Conservation (phyloP, 1,140 invertebrate species). For the Drepana arcuata region DNA sequence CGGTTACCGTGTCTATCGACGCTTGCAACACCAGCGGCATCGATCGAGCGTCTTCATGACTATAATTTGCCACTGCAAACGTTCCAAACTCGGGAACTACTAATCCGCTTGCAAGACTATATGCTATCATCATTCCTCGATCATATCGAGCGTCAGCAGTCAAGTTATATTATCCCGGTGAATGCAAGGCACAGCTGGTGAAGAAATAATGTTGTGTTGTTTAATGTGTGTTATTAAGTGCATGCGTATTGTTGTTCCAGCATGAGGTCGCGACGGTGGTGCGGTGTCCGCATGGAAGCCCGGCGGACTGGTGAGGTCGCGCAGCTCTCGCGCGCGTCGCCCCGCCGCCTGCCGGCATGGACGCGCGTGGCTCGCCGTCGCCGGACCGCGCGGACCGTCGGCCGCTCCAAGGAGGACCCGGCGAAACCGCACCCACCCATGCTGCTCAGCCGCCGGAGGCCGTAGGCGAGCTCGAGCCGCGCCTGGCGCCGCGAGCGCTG, state of each 20-base stretch:
- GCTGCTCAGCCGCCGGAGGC: slow-evolving; percentile 31
- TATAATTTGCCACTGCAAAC: too few species aligned
- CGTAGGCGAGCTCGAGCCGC: slow-evolving; percentile 49
- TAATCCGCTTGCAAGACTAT: too few species aligned
- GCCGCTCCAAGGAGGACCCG: slow-evolving; percentile 61
- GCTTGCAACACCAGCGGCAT: too few species aligned
- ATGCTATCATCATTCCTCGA: too few species aligned
- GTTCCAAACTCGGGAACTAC: too few species aligned
- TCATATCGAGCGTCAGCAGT: too few species aligned
- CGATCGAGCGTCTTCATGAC: too few species aligned
- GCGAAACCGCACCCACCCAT: slow-evolving; percentile 35
- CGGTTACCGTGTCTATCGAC: too few species aligned
- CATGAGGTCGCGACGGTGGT: slow-evolving; percentile 63
- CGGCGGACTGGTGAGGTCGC: slow-evolving; percentile 51
- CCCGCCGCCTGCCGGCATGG: slow-evolving; percentile 61
- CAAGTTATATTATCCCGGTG: too few species aligned
- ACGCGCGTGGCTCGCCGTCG: slow-evolving; percentile 53
- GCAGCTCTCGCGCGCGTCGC: slow-evolving; percentile 53
- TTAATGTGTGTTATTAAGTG: background rate
- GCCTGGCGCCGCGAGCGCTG: slow-evolving; percentile 43
- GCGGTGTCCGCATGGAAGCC: slow-evolving; percentile 65
- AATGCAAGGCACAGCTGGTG: too few species aligned
- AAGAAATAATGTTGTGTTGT: background rate
- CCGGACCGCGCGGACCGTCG: slow-evolving; percentile 47
- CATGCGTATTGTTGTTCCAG: slow-evolving; percentile 29